Conservation (phyloP, 2,888 invertebrate genomes). For the Machimus rusticus region DNA sequence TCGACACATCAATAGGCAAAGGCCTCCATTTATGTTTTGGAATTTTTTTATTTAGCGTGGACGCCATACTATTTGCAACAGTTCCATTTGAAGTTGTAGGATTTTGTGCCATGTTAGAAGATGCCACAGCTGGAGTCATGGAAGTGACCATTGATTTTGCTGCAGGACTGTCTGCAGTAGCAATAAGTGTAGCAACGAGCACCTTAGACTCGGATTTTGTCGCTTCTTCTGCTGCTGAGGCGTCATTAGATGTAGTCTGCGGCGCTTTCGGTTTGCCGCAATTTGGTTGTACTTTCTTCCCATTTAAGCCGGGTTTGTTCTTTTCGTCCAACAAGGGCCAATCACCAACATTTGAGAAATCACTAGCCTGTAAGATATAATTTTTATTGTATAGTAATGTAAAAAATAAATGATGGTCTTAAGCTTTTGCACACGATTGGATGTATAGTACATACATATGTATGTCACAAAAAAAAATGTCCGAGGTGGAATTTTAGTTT, state of each 20-base stretch:
- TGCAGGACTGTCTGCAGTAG: neutral
- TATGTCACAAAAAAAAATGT: too few species aligned
- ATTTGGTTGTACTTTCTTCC: conserved; percentile 56
- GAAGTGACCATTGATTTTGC: neutral
- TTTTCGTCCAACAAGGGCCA: conserved; percentile 86
- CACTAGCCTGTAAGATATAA: conserved; percentile 74
- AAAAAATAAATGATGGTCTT: too few species aligned
- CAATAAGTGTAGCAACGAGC: conserved; percentile 32
- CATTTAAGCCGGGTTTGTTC: conserved; percentile 63
- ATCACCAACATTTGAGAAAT: conserved; percentile 87
- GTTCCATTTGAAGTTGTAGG: conserved; percentile 36
- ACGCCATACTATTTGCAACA: conserved; percentile 31
- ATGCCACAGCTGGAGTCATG: neutral
- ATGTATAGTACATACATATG: too few species aligned
- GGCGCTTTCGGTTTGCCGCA: neutral
- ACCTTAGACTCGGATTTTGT: conserved; percentile 30
- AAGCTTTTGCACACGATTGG: too few species aligned
- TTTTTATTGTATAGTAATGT: neutral
- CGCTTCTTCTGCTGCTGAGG: conserved; percentile 43
- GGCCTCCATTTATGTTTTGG: conserved; percentile 88
- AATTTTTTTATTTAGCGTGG: conserved; percentile 58
- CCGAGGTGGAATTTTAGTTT: too few species aligned
- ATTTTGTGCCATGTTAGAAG: neutral
- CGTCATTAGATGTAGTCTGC: neutral
- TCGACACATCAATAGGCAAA: conserved; percentile 80